A percentile compares a stretch with the other conserved stretches of the same genome.
Conservation (phyloP, 2,888 invertebrate genomes). For the Halocaridina rubra region DNA sequence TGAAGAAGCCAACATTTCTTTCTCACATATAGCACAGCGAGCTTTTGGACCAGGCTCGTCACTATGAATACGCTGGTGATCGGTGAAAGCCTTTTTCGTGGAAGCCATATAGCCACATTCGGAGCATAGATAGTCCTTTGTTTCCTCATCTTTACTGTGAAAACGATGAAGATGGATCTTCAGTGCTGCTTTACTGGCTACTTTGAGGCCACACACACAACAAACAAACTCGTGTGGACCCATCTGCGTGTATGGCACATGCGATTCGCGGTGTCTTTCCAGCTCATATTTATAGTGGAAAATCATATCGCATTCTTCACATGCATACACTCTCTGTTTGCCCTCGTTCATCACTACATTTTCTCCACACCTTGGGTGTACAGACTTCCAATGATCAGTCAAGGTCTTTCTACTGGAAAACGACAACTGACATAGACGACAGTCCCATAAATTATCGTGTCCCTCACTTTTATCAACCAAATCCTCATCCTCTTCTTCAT, state of each 20-base stretch:
- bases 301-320: conserved; percentile 32
- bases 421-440: conserved; percentile 2
- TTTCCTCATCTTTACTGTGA: conserved; percentile 28
- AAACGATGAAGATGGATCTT: conserved; percentile 57
- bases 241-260: conserved; percentile 42
- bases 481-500: conserved; percentile 7
- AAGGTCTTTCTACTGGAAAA: conserved; percentile 9
- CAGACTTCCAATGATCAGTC: neutral
- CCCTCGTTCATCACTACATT: neutral
- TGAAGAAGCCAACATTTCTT: conserved; percentile 45
- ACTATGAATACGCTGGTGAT: conserved; percentile 45
- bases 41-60: conserved; percentile 39
- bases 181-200: conserved; percentile 44
- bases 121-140: conserved; percentile 41
- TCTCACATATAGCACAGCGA: conserved; percentile 30
- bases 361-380: neutral
- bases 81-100: conserved; percentile 47
- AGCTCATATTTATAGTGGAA: conserved; percentile 52
- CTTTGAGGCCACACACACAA: conserved; percentile 48
- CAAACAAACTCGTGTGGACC: conserved; percentile 55
- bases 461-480: neutral
- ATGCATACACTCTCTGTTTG: conserved; percentile 18
- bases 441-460: conserved; percentile 19
- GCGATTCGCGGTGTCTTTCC: conserved; percentile 41
- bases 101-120: conserved; percentile 53